Conservation (phyloP, 92 coral and sea anemone genomes). For the Parazoanthus darwini region DNA sequence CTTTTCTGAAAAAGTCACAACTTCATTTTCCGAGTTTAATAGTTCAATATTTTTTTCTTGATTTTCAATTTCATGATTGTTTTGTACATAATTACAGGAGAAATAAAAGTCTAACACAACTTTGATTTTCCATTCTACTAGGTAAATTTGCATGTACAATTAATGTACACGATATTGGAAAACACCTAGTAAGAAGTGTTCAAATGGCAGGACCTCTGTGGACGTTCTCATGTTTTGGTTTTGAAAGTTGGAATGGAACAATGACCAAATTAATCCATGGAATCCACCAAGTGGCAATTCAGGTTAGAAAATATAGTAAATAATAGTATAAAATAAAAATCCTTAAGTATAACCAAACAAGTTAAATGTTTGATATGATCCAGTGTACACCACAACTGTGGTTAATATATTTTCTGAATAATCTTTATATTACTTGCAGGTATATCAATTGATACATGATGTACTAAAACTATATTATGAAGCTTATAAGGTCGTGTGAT, state of each 20-base stretch:
- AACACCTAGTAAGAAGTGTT: conserved; percentile 49
- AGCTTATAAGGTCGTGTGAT: not conserved
- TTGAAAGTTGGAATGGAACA: conserved; percentile 59
- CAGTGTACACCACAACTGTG: not conserved
- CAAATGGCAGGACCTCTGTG: conserved; percentile 55
- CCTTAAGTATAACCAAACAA: not conserved
- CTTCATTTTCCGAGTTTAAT: not conserved
- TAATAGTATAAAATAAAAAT: not conserved
- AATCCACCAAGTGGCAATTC: conserved; percentile 26
- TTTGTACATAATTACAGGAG: not conserved
- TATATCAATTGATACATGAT: conserved; percentile 4
- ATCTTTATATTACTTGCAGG: not conserved
- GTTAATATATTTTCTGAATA: not conserved
- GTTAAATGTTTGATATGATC: not conserved
- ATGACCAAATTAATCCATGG: conserved; percentile 60
- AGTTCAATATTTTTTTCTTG: not conserved
- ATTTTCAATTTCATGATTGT: not conserved
- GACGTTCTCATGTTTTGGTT: conserved; percentile 62
- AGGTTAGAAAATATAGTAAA: not conserved
- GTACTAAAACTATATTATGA: not conserved
- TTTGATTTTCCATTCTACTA: conserved; percentile 33
- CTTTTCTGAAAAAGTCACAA: conserved; percentile 12
- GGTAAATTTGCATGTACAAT: conserved; percentile 59
- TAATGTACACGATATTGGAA: conserved; percentile 46
- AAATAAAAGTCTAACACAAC: conserved; percentile 22